These are phyloP conservation scores for Cydia fagiglandana DNA, from an alignment of 1,140 invertebrate genomes.

Conservation along the genomic window DNA sequence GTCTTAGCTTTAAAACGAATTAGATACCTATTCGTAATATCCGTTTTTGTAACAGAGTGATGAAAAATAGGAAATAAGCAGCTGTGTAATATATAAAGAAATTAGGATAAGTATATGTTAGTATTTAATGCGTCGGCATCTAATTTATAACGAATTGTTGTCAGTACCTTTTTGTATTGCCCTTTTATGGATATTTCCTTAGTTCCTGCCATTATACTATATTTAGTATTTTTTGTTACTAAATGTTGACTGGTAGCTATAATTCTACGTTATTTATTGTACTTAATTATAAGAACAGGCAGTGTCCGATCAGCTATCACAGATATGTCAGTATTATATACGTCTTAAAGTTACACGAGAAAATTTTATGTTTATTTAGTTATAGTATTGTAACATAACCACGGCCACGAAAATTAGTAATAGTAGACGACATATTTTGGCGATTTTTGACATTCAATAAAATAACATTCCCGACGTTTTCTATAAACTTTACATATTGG, in stretches of 20 bases:
- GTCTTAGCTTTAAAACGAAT: slow-evolving; percentile 7
- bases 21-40: background rate
- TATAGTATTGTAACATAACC: no score
- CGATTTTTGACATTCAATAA: no score
- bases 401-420: no score
- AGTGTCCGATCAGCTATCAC: background rate
- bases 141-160: slow-evolving; percentile 3
- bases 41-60: slow-evolving; percentile 5
- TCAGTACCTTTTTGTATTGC: slow-evolving; percentile 16
- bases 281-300: background rate
- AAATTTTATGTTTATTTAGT: background rate
- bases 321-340: background rate
- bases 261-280: slow-evolving; percentile 15
- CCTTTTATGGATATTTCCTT: background rate
- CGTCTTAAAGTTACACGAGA: background rate
- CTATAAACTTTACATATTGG: background rate
- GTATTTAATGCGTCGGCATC: background rate
- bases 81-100: slow-evolving; percentile 10
- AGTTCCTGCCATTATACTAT: background rate
- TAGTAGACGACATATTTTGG: no score
- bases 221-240: background rate
- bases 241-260: slow-evolving; percentile 15
- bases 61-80: slow-evolving; percentile 1
- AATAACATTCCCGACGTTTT: background rate
- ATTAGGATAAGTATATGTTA: slow-evolving; percentile 13